Percentiles rank a stretch among this genome's conserved stretches.
phyloP scores from a whole-genome alignment of 2,888 invertebrate genomes.

The Seira musarum region DNA sequence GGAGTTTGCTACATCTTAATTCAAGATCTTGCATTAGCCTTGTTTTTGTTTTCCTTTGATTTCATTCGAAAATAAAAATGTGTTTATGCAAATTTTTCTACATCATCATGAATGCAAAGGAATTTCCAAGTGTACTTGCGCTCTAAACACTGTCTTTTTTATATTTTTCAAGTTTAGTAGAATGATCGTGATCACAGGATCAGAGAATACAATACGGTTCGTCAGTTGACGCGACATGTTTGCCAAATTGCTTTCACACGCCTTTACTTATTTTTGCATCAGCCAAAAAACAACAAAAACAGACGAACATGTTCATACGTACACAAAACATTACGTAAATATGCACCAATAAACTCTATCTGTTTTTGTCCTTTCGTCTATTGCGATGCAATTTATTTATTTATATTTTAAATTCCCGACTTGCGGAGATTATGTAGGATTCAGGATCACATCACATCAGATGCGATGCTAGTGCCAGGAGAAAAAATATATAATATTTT shows the following conservation, averaged over 20 bases:
- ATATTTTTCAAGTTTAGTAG: neutral
- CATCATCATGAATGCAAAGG: neutral
- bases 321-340: conserved; percentile 20
- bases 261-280: conserved; percentile 44
- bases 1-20: no score
- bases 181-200: conserved; percentile 1
- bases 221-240: conserved; percentile 17
- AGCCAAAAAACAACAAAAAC: neutral
- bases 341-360: no score
- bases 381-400: no score
- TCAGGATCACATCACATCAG: neutral
- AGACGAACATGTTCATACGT: conserved; percentile 19
- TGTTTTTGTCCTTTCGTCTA: neutral
- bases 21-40: no score
- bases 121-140: neutral
- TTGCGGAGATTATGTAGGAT: no score
- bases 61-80: neutral
- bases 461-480: neutral
- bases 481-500: neutral
- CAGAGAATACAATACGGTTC: no score
- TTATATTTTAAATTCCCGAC: no score
- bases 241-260: conserved; percentile 50
- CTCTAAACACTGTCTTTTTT: no score
- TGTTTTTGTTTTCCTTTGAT: no score
- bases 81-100: no score